Conservation (phyloP, 2,888 invertebrate species). For the Pterostichus madidus region DNA sequence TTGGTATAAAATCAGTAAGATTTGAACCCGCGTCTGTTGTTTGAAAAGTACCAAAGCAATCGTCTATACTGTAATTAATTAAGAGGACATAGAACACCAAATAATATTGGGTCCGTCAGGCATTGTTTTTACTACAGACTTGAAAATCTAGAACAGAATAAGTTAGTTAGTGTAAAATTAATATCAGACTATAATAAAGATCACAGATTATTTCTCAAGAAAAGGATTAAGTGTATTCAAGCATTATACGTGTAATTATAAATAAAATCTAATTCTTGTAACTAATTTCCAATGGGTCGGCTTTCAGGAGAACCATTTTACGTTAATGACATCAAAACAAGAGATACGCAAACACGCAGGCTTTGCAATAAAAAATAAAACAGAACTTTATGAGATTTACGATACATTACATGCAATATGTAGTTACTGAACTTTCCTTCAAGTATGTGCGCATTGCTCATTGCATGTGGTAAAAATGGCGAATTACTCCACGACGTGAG, state of each 20-base stretch:
- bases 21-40: no score
- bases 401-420: slow-evolving; percentile 37
- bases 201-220: background rate
- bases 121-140: no score
- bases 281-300: slow-evolving; percentile 23
- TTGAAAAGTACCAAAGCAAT: no score
- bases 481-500: slow-evolving; percentile 18
- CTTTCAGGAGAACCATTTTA: slow-evolving; percentile 15
- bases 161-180: no score
- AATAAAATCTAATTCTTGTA: slow-evolving; percentile 37
- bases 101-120: no score
- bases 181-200: no score
- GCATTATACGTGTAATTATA: background rate
- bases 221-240: background rate
- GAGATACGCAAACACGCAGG: slow-evolving; percentile 41
- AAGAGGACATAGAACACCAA: no score
- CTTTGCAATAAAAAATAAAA: slow-evolving; percentile 35
- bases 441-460: slow-evolving; percentile 2
- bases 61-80: no score
- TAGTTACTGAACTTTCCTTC: background rate
- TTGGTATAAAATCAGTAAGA: no score
- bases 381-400: slow-evolving; percentile 34
- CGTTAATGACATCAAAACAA: slow-evolving; percentile 23
- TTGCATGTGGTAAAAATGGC: slow-evolving; percentile 40
- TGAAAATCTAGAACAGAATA: no score